Conservation (phyloP, 2,888 invertebrate species). For the Epicampocera succincta region DNA sequence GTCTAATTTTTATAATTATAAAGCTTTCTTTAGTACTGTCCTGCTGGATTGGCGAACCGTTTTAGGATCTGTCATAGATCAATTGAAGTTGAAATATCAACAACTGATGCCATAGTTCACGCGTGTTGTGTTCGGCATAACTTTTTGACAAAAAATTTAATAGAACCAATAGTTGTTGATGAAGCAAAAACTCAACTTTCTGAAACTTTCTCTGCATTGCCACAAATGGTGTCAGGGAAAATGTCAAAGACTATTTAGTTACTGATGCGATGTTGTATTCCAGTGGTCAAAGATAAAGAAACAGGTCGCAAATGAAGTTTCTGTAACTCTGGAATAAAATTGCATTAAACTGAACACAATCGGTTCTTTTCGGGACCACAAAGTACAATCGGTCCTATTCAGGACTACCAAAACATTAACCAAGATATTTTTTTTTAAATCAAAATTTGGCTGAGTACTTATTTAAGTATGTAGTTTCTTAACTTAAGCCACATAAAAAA, state of each 20-base stretch:
- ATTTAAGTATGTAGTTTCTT: too few species aligned
- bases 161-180: too few species aligned
- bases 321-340: not conserved
- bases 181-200: too few species aligned
- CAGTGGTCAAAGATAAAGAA: slow-evolving; percentile 1
- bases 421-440: too few species aligned
- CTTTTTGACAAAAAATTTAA: too few species aligned
- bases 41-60: not conserved
- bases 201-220: too few species aligned
- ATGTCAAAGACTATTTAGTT: not conserved
- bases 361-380: not conserved
- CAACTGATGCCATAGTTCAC: not conserved
- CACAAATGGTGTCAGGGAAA: too few species aligned
- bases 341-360: not conserved
- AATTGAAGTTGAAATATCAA: not conserved
- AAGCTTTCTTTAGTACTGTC: slow-evolving; percentile 4
- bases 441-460: too few species aligned
- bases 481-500: too few species aligned
- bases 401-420: not conserved
- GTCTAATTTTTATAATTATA: slow-evolving; percentile 7
- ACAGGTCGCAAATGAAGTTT: not conserved
- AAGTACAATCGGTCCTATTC: not conserved
- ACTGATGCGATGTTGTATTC: not conserved
- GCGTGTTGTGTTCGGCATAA: not conserved
- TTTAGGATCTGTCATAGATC: not conserved